These are phyloP conservation scores for Drosophila birchii DNA, from an alignment of 2,888 invertebrate genomes.

Conservation along the genomic window DNA sequence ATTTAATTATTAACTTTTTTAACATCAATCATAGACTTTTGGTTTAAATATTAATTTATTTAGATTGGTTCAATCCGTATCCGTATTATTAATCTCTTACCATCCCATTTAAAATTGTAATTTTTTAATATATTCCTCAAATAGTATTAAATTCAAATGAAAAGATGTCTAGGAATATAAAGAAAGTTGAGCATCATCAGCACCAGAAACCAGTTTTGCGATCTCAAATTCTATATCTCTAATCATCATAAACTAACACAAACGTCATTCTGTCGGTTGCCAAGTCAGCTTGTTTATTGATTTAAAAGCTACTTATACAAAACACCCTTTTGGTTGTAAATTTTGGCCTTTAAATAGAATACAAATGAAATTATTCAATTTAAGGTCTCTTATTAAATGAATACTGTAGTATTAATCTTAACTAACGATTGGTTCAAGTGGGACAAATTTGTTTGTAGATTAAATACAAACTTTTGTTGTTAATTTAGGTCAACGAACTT, in stretches of 20 bases:
- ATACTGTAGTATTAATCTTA: neutral
- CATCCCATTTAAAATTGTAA: neutral
- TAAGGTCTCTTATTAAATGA: neutral
- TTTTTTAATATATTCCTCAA: neutral
- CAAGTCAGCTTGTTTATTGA: neutral
- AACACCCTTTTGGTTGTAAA: neutral
- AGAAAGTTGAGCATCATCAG: neutral
- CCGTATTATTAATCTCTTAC: neutral
- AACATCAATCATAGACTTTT: too few relatives aligned
- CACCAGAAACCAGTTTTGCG: neutral
- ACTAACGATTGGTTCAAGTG: neutral
- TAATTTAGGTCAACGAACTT: constrained; percentile 4
- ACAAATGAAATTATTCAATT: neutral
- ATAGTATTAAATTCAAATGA: neutral
- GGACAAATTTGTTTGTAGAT: neutral
- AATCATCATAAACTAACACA: neutral
- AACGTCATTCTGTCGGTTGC: neutral
- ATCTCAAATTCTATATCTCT: neutral
- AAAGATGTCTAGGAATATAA: neutral
- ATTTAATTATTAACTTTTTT: too few relatives aligned
- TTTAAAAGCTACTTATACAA: neutral
- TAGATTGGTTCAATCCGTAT: neutral
- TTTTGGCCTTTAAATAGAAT: neutral
- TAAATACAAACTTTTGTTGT: neutral
- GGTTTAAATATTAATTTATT: neutral